Percentiles rank a stretch among this genome's conserved stretches.
phyloP scores from a whole-genome alignment of 1,140 invertebrate species.

The Carposina sasakii region DNA sequence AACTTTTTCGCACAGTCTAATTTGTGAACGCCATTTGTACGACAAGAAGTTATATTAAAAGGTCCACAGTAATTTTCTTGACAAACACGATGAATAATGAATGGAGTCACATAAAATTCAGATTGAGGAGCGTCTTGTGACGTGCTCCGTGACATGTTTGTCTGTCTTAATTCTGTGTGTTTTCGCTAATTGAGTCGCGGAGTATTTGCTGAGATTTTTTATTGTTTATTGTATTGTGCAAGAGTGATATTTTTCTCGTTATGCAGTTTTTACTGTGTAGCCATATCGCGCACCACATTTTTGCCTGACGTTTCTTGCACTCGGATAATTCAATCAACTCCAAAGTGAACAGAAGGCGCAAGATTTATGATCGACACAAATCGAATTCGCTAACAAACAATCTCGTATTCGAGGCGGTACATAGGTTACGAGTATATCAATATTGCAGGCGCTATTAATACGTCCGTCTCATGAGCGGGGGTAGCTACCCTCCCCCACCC shows the following conservation, averaged over 20 bases:
- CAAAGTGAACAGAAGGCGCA: constrained; percentile 68
- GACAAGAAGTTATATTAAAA: constrained; percentile 66
- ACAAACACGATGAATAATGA: constrained; percentile 67
- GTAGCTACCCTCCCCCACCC: constrained; percentile 32
- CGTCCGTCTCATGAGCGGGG: constrained; percentile 66
- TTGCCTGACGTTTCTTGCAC: constrained; percentile 41
- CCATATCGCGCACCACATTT: too few species aligned
- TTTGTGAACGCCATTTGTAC: constrained; percentile 56
- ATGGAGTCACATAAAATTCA: constrained; percentile 68
- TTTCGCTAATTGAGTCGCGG: constrained; percentile 68
- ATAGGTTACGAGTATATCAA: constrained; percentile 68
- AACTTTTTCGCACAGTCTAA: constrained; percentile 58
- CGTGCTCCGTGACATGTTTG: constrained; percentile 61
- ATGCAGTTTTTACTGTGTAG: too few species aligned
- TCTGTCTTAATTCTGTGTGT: constrained; percentile 68
- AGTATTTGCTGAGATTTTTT: too few species aligned
- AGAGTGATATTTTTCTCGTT: too few species aligned
- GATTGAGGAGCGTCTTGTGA: constrained; percentile 54
- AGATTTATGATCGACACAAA: constrained; percentile 72
- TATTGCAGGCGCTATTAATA: constrained; percentile 72
- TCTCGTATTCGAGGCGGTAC: constrained; percentile 68
- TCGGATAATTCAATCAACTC: constrained; percentile 62
- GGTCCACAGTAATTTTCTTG: constrained; percentile 64
- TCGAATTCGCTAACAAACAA: constrained; percentile 71
- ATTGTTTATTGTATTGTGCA: too few species aligned